These are phyloP conservation scores for Choristoneura fumiferana DNA, from an alignment of 1,140 invertebrate genomes.

Conservation along the genomic window DNA sequence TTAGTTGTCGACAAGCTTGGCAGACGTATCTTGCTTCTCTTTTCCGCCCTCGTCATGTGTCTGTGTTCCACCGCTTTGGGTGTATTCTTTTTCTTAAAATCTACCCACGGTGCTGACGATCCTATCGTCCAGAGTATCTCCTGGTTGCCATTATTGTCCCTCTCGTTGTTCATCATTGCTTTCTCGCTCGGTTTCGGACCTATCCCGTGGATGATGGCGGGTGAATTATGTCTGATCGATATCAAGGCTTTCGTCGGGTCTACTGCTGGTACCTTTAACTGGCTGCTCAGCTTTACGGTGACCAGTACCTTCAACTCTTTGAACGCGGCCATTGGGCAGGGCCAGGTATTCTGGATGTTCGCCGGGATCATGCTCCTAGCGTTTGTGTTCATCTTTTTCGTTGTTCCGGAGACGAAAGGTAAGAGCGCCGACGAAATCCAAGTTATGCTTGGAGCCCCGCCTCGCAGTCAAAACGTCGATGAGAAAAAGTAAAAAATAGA, in stretches of 20 bases:
- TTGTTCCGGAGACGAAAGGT: conserved; percentile 95
- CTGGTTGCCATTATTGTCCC: conserved; percentile 85
- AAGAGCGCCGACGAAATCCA: conserved; percentile 92
- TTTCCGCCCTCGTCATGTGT: conserved; percentile 82
- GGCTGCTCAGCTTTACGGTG: conserved; percentile 89
- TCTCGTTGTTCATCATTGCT: conserved; percentile 87
- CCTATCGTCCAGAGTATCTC: conserved; percentile 77
- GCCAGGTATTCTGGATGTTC: conserved; percentile 90
- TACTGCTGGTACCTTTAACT: conserved; percentile 87
- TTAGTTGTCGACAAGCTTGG: conserved; percentile 89
- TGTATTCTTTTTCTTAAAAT: conserved; percentile 82
- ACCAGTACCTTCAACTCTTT: conserved; percentile 87
- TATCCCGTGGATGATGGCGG: conserved; percentile 89
- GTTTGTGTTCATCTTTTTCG: conserved; percentile 85
- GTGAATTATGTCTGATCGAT: conserved; percentile 85
- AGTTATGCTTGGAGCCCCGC: conserved; percentile 74
- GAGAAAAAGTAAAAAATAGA: conserved; percentile 64
- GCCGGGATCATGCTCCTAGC: conserved; percentile 84
- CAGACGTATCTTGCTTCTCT: conserved; percentile 83
- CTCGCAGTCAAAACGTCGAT: conserved; percentile 36
- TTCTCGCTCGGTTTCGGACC: conserved; percentile 89
- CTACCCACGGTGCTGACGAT: conserved; percentile 67
- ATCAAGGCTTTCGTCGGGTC: conserved; percentile 87
- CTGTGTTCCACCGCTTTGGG: conserved; percentile 81
- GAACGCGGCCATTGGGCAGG: conserved; percentile 77